Percentiles rank a stretch among this genome's conserved stretches.
Evolutionary conservation across 1,140 invertebrate genomes (phyloP).

Genomic region (Lycorma delicatula): DNA sequence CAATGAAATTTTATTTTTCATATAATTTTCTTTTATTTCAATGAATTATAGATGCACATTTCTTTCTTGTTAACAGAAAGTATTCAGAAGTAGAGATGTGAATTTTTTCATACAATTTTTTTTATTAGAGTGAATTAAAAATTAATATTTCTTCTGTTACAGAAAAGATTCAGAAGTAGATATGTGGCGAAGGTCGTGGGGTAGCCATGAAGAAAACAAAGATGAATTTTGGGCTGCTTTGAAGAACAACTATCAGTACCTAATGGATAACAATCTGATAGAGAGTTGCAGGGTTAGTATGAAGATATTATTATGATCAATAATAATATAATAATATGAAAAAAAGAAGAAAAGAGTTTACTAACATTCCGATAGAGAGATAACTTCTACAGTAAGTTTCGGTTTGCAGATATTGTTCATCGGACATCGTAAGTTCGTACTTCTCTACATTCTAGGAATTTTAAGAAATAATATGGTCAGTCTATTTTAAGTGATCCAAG

Average conservation of each 20-base stretch:
- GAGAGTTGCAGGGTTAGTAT: constrained; percentile 66
- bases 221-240: constrained; percentile 86
- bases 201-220: constrained; percentile 46
- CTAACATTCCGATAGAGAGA: too few relatives aligned
- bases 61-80: neutral
- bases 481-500: too few relatives aligned
- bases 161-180: constrained; percentile 53
- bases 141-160: constrained; percentile 18
- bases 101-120: neutral
- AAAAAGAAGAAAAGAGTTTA: too few relatives aligned
- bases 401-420: too few relatives aligned
- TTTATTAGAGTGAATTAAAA: constrained; percentile 8
- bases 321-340: too few relatives aligned
- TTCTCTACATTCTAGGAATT: too few relatives aligned
- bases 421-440: too few relatives aligned
- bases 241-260: constrained; percentile 77
- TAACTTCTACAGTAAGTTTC: too few relatives aligned
- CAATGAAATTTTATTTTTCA: neutral
- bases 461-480: too few relatives aligned
- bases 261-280: constrained; percentile 88
- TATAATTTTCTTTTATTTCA: neutral
- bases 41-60: neutral
- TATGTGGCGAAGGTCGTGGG: constrained; percentile 57
- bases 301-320: too few relatives aligned
- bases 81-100: neutral